These are phyloP conservation scores for Gymnopithys bicolor DNA, from an alignment of 2,797 vertebrate genomes.

Conservation along the genomic window DNA sequence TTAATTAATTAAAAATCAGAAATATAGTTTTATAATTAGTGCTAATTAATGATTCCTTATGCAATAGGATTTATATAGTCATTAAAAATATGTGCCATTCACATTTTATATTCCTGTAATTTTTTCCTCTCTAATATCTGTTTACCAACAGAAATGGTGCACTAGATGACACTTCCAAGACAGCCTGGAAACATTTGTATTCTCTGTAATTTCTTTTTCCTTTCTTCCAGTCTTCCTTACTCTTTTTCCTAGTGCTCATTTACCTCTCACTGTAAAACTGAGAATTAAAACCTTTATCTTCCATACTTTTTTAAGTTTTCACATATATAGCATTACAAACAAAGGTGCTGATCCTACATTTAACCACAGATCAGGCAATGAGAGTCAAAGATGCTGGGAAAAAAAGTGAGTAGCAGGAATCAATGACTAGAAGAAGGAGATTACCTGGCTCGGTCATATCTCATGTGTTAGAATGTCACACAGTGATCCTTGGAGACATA, in stretches of 20 bases:
- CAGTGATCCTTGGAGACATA: not conserved
- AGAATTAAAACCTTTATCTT: not conserved
- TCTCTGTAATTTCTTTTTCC: not conserved
- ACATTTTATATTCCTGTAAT: not conserved
- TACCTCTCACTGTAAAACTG: not conserved
- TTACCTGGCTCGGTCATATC: rapidly evolving
- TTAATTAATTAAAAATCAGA: not conserved
- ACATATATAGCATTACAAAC: not conserved
- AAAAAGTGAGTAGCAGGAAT: not conserved
- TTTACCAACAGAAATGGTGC: not conserved
- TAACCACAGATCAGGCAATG: not conserved
- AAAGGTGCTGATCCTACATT: not conserved
- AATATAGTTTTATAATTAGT: not conserved
- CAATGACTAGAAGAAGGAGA: not conserved
- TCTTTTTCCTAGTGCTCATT: not conserved
- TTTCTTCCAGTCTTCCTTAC: not conserved
- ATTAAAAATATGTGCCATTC: not conserved
- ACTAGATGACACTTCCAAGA: not conserved
- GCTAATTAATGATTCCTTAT: not conserved
- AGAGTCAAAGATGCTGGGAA: not conserved
- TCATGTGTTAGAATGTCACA: rapidly evolving
- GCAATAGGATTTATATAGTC: not conserved
- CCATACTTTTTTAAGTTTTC: not conserved
- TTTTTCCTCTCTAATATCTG: not conserved
- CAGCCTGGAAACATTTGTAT: not conserved